Conservation (phyloP, 2,113 vertebrate species). For the Cyprinodon brontotheroides region DNA sequence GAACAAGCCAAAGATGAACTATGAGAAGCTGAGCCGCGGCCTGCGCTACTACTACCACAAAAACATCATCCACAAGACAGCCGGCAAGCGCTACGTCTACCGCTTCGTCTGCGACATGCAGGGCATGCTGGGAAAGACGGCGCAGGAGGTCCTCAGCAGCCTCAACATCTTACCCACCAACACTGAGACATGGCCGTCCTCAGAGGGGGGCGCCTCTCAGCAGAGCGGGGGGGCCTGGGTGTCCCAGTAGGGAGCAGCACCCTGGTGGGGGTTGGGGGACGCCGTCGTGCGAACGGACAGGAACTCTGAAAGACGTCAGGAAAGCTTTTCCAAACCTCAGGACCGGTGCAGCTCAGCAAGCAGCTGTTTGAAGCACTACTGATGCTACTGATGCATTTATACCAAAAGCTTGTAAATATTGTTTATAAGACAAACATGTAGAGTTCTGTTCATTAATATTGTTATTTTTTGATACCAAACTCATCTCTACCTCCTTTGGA, state of each 20-base stretch:
- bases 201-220: conserved; percentile 1
- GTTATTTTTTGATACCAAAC: conserved; percentile 48
- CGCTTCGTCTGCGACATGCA: conserved; percentile 86
- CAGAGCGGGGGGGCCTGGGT: conserved; percentile 66
- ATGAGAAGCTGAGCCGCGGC: conserved; percentile 88
- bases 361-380: conserved; percentile 17
- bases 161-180: conserved; percentile 69
- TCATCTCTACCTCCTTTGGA: conserved; percentile 69
- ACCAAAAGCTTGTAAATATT: conserved; percentile 59
- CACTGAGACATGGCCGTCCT: conserved; percentile 51
- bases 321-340: not conserved
- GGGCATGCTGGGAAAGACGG: conserved; percentile 81
- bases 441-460: conserved; percentile 59
- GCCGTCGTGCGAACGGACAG: not conserved
- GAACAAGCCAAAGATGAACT: conserved; percentile 90
- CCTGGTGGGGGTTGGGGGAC: not conserved
- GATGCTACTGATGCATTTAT: conserved; percentile 10
- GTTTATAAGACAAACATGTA: conserved; percentile 47
- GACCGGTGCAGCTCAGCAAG: conserved; percentile 6
- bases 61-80: conserved; percentile 89
- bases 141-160: conserved; percentile 77
- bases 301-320: not conserved
- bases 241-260: conserved; percentile 26
- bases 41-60: conserved; percentile 89
- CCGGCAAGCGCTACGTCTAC: conserved; percentile 87